A percentile compares a stretch with the other conserved stretches of the same genome.
Evolutionary conservation across 2,888 invertebrate genomes (phyloP).

Genomic region (Cerceris rybyensis): DNA sequence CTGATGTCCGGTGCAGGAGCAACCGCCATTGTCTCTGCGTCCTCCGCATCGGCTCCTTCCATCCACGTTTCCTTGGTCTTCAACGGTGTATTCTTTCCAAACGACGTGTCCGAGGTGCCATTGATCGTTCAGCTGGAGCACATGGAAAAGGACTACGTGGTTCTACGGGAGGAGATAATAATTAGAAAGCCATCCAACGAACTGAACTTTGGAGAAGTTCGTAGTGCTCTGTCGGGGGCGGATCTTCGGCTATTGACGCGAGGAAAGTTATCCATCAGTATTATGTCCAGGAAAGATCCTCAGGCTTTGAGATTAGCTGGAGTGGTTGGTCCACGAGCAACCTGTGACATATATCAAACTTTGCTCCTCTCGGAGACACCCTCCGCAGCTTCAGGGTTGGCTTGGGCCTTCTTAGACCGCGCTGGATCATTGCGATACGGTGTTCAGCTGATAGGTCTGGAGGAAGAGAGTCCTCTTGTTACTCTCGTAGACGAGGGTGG

Average conservation of each 20-base stretch:
- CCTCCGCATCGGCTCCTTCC: constrained; percentile 90
- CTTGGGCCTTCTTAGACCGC: constrained; percentile 90
- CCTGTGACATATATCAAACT: constrained; percentile 92
- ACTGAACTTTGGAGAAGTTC: constrained; percentile 90
- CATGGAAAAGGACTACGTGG: constrained; percentile 88
- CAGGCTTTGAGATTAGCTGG: constrained; percentile 87
- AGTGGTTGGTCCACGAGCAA: constrained; percentile 87
- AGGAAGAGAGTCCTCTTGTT: constrained; percentile 83
- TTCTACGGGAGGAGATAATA: constrained; percentile 87
- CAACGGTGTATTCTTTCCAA: constrained; percentile 89
- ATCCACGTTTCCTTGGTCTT: constrained; percentile 91
- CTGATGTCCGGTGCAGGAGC: constrained; percentile 88
- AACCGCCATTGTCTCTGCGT: constrained; percentile 92
- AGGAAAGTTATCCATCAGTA: constrained; percentile 88
- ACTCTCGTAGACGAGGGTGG: constrained; percentile 89
- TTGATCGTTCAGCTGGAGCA: constrained; percentile 88
- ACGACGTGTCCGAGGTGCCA: constrained; percentile 86
- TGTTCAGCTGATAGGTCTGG: constrained; percentile 81
- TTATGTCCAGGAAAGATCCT: constrained; percentile 88
- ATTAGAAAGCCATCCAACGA: constrained; percentile 90
- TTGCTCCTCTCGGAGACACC: constrained; percentile 84
- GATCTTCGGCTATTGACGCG: constrained; percentile 90
- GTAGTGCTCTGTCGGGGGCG: constrained; percentile 89
- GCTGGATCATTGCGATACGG: constrained; percentile 91
- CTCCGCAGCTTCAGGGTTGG: constrained; percentile 86